Evolutionary conservation across 2,888 invertebrate species (phyloP), one percentile per base, ranked within the genome.

Genomic region (Lamellibrachia satsuma): DNA sequence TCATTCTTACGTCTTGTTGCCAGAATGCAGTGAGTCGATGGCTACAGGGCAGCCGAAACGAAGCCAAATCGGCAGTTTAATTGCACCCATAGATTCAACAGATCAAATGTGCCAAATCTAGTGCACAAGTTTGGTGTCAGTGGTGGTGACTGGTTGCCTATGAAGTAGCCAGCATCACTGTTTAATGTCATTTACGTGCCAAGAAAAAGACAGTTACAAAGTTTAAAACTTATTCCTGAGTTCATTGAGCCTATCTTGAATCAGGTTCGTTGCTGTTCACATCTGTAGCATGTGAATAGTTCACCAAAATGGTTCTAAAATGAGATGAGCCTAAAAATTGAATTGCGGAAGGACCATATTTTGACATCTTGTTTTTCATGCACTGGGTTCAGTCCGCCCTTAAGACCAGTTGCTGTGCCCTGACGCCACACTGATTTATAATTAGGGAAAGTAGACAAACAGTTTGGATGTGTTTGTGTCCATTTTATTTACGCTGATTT

Each of bases 81-180:
- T 75, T 15, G 22, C 75, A 75, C 22, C 75, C 75, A 15, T 6
- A 75, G 55, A 7, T 2, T 55, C 55, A 55, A 9, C 2, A 55
- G 75, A 75, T 75, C 75, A n/a, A 75, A 75, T 75, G 75, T 75
- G 75, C 75, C 75, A 75, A 22, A 75, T 75, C 22, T 75, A 75
- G n/a, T 75, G 75, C 75, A 22, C 22, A 22, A 6, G 22, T 75
- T 75, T 75, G 15, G n/a, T 75, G 75, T 22, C n/a, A 75, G 15
- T 75, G 15, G 22, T 75, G 15, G n/a, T 75, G 22, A 3, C 75
- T 75, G 2, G 8, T 55, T 9, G 9, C 55, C 75, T 4, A 75
- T 75, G 6, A 75, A 75, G 3, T 15, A 75, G 75, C 22, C 22
- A 75, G 22, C 22, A 22, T 75, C 75, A 22, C n/a, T 22, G 75